These are phyloP conservation scores for Bugula neritina DNA, from an alignment of 2,888 invertebrate species.

Conservation along the genomic window DNA sequence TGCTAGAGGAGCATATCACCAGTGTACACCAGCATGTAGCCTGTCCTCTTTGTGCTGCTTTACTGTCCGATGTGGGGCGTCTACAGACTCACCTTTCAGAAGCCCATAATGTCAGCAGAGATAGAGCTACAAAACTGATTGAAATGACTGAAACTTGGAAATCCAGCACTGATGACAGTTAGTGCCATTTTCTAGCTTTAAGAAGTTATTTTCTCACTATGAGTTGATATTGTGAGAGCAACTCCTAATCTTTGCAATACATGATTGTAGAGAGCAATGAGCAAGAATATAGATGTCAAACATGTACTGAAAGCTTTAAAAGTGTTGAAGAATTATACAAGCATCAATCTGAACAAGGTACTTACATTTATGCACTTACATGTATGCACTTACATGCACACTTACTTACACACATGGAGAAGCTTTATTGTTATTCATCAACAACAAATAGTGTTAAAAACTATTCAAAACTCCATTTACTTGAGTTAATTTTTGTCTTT, in stretches of 20 bases:
- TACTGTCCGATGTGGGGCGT: neutral
- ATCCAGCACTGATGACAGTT: neutral
- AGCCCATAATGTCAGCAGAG: conserved; percentile 15
- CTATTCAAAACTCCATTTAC: too few relatives aligned
- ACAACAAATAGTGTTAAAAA: too few relatives aligned
- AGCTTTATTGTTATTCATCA: too few relatives aligned
- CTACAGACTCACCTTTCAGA: neutral
- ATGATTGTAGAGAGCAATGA: too few relatives aligned
- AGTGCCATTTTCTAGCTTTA: conserved; percentile 24
- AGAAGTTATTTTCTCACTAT: neutral
- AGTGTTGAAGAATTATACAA: conserved; percentile 76
- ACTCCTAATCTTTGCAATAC: too few relatives aligned
- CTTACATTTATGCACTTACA: too few relatives aligned
- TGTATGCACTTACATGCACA: too few relatives aligned
- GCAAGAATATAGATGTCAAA: conserved; percentile 72
- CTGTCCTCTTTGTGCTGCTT: conserved; percentile 17
- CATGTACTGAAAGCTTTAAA: conserved; percentile 71
- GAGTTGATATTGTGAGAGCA: neutral
- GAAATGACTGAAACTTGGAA: neutral
- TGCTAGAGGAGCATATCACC: neutral
- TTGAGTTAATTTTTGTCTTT: too few relatives aligned
- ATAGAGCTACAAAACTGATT: neutral
- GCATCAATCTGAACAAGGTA: conserved; percentile 76
- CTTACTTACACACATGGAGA: too few relatives aligned
- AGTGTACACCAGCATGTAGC: neutral